Conservation (phyloP, 2,888 invertebrate species). For the Ctenicera cuprea region DNA sequence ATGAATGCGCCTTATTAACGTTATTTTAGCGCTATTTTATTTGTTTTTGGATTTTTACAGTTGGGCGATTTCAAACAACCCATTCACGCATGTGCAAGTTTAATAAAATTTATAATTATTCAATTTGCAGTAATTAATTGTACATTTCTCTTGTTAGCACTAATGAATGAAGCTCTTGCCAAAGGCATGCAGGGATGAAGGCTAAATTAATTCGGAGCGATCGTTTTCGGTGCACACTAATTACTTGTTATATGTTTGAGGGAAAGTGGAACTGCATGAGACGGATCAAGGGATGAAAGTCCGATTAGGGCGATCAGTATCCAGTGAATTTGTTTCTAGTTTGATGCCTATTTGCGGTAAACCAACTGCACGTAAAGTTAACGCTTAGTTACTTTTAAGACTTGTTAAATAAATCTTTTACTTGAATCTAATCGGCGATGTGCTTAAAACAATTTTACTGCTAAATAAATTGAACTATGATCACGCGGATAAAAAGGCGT, state of each 20-base stretch:
- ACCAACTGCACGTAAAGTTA: neutral
- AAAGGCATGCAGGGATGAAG: slow-evolving; percentile 51
- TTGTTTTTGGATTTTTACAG: slow-evolving; percentile 15
- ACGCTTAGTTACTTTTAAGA: too few relatives aligned
- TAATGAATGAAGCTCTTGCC: slow-evolving; percentile 52
- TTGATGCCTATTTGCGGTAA: slow-evolving; percentile 22
- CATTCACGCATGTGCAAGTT: slow-evolving; percentile 27
- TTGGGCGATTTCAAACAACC: neutral
- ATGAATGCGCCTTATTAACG: slow-evolving; percentile 33
- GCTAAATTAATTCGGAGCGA: slow-evolving; percentile 53
- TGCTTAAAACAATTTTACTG: too few relatives aligned
- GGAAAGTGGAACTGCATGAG: slow-evolving; percentile 47
- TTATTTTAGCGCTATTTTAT: slow-evolving; percentile 32
- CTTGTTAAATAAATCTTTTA: too few relatives aligned
- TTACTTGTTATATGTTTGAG: slow-evolving; percentile 54
- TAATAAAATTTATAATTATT: slow-evolving; percentile 49
- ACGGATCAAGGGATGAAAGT: slow-evolving; percentile 51
- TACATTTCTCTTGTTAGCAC: slow-evolving; percentile 53
- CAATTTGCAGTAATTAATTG: slow-evolving; percentile 52
- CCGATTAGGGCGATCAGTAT: slow-evolving; percentile 39
- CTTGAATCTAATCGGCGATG: too few relatives aligned
- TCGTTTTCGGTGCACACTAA: slow-evolving; percentile 53
- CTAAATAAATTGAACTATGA: neutral
- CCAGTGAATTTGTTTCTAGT: slow-evolving; percentile 42
- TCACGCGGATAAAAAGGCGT: neutral